A percentile compares a stretch with the other conserved stretches of the same genome.
These are phyloP conservation scores for Sphecodes monilicornis DNA, from an alignment of 2,888 invertebrate species.

Conservation along the genomic window DNA sequence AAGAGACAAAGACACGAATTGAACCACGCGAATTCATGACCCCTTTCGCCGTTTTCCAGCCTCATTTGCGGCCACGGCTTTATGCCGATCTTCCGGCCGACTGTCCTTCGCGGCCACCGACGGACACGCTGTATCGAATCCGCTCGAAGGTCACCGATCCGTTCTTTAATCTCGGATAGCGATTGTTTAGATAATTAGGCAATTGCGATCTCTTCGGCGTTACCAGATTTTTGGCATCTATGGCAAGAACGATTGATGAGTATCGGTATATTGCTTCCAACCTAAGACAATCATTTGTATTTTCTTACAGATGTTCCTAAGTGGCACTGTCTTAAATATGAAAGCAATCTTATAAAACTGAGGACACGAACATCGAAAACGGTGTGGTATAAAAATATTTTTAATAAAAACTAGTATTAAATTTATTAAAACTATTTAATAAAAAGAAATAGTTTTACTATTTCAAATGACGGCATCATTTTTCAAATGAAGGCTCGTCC, in stretches of 20 bases:
- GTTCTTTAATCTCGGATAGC: not conserved
- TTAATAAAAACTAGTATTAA: too few species aligned
- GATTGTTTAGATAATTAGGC: not conserved
- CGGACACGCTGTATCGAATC: not conserved
- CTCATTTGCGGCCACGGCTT: constrained; percentile 31
- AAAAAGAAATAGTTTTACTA: too few species aligned
- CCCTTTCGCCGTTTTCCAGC: constrained; percentile 58
- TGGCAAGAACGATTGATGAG: not conserved
- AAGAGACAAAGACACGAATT: constrained; percentile 81
- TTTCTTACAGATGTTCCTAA: too few species aligned
- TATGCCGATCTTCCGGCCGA: not conserved
- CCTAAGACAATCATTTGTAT: too few species aligned
- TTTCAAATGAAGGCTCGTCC: too few species aligned
- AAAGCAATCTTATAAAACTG: too few species aligned
- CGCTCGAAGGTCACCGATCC: not conserved
- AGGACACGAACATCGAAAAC: too few species aligned
- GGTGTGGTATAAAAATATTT: too few species aligned
- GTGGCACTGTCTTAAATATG: too few species aligned
- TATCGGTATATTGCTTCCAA: too few species aligned
- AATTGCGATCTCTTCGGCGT: not conserved
- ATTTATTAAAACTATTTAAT: too few species aligned
- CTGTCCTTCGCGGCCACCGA: not conserved
- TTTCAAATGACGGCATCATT: too few species aligned
- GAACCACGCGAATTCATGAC: constrained; percentile 77
- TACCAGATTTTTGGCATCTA: not conserved